These are phyloP conservation scores for Chiridota heheva DNA, from an alignment of 35 echinoderm and acorn worm species.

Conservation along the genomic window DNA sequence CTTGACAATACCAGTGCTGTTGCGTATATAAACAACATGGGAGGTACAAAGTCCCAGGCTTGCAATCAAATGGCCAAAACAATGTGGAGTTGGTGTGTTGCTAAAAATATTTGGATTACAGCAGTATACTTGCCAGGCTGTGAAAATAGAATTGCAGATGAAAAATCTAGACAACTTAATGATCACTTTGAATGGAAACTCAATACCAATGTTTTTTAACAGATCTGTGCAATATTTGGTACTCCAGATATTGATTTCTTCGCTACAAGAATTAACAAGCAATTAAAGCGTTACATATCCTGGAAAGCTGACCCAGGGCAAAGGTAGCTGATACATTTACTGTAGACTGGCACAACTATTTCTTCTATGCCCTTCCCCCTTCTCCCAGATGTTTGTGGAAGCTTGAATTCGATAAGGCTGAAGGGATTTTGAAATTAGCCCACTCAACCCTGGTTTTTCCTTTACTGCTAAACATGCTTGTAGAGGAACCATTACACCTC, in stretches of 20 bases:
- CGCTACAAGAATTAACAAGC: slow-evolving; percentile 59
- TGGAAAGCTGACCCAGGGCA: slow-evolving; percentile 70
- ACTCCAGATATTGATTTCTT: slow-evolving; percentile 21
- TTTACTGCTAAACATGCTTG: slow-evolving; percentile 38
- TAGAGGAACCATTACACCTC: slow-evolving; percentile 32
- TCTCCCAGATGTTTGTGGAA: neutral
- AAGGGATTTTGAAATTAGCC: slow-evolving; percentile 78
- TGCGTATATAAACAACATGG: slow-evolving; percentile 67
- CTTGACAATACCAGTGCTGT: slow-evolving; percentile 76
- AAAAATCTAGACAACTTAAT: slow-evolving; percentile 54
- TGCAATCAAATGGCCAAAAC: slow-evolving; percentile 66
- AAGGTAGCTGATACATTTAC: slow-evolving; percentile 56
- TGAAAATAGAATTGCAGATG: slow-evolving; percentile 47
- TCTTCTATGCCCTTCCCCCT: slow-evolving; percentile 57
- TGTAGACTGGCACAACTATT: slow-evolving; percentile 21
- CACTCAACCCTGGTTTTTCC: slow-evolving; percentile 76
- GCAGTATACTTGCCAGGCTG: slow-evolving; percentile 41
- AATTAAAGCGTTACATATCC: slow-evolving; percentile 51
- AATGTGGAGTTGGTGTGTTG: slow-evolving; percentile 53
- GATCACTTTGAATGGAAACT: slow-evolving; percentile 15
- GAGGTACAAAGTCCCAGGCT: slow-evolving; percentile 45
- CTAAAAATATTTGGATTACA: slow-evolving; percentile 18
- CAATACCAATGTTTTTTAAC: neutral
- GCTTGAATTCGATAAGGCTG: slow-evolving; percentile 44
- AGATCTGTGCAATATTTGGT: neutral